Conservation (phyloP, 2,888 invertebrate species). For the Sesamia inferens region DNA sequence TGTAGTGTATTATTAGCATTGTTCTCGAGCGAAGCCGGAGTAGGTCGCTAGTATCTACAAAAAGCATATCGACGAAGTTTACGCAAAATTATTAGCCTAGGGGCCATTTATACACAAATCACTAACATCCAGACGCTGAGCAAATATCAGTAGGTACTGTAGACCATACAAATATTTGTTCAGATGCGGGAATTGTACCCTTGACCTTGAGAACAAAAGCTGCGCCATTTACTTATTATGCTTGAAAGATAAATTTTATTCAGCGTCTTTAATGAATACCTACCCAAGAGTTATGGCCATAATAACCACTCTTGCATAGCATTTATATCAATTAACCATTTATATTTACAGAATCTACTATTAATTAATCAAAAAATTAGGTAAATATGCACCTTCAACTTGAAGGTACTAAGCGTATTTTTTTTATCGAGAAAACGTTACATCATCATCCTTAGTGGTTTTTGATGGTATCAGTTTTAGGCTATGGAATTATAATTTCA, state of each 20-base stretch:
- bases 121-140: slow-evolving; percentile 25
- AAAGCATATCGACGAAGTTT: neutral
- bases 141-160: slow-evolving; percentile 26
- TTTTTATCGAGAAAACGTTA: neutral
- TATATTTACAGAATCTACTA: slow-evolving; percentile 10
- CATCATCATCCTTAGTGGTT: too few relatives aligned
- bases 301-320: slow-evolving; percentile 8
- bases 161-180: slow-evolving; percentile 43
- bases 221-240: slow-evolving; percentile 25
- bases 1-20: too few relatives aligned
- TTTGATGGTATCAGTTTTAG: neutral
- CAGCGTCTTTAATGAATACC: slow-evolving; percentile 23
- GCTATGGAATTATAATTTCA: too few relatives aligned
- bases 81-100: slow-evolving; percentile 13
- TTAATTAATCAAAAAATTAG: neutral
- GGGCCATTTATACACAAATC: slow-evolving; percentile 28
- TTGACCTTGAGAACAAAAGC: slow-evolving; percentile 29
- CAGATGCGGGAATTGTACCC: slow-evolving; percentile 21
- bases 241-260: slow-evolving; percentile 20
- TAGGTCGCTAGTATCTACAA: too few relatives aligned
- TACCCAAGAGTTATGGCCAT: slow-evolving; percentile 5
- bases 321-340: slow-evolving; percentile 18
- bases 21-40: too few relatives aligned
- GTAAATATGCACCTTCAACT: too few relatives aligned
- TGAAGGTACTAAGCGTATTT: neutral